phyloP scores from a whole-genome alignment of 2,113 vertebrate genomes.

The Pseudopipra pipra region DNA sequence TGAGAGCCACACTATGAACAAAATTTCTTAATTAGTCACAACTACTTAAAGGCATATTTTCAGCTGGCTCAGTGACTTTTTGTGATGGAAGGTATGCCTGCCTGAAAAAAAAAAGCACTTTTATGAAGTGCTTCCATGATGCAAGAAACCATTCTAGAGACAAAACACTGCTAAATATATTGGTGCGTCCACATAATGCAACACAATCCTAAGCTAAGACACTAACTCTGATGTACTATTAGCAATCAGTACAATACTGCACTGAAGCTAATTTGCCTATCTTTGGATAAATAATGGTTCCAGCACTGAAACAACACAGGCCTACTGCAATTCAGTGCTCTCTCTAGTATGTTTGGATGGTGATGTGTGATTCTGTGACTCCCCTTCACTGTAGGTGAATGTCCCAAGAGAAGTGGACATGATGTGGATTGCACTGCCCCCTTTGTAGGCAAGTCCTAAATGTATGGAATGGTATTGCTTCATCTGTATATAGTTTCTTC shows the following conservation, averaged over 20 bases:
- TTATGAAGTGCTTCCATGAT: neutral
- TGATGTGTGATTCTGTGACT: neutral
- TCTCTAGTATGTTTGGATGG: neutral
- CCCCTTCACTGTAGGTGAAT: neutral
- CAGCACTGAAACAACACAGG: neutral
- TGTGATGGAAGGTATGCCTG: neutral
- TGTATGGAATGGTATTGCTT: neutral
- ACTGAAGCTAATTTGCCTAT: neutral
- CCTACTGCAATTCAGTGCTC: neutral
- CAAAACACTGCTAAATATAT: neutral
- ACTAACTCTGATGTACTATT: neutral
- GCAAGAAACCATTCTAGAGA: neutral
- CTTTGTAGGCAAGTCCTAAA: neutral
- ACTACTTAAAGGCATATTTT: neutral
- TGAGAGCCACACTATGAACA: neutral
- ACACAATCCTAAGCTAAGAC: neutral
- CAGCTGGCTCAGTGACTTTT: neutral
- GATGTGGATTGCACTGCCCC: too few species aligned
- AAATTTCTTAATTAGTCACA: neutral
- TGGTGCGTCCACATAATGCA: neutral
- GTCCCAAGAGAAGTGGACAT: fast-evolving
- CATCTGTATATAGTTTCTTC: neutral
- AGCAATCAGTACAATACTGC: neutral
- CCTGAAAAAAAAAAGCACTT: neutral
- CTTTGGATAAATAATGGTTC: neutral